Conservation (phyloP, 2,113 vertebrate species). For the Stegostoma tigrinum region DNA sequence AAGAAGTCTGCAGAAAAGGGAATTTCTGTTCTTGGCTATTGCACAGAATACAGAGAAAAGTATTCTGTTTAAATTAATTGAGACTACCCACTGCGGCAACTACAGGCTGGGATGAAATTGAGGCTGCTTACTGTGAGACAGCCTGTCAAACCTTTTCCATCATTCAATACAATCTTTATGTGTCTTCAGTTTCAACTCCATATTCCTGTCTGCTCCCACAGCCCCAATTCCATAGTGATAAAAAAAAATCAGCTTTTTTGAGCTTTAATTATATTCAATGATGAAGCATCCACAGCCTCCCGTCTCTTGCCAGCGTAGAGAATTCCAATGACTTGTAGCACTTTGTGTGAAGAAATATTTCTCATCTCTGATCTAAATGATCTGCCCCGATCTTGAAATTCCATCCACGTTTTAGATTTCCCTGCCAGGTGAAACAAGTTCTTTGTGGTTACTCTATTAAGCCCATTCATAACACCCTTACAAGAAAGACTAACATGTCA, state of each 20-base stretch:
- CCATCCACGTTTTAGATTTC: no score
- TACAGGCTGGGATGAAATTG: background rate
- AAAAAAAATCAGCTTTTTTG: background rate
- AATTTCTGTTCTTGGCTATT: background rate
- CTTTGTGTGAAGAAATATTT: background rate
- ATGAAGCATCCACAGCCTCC: background rate
- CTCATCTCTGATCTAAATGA: background rate
- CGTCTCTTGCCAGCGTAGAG: background rate
- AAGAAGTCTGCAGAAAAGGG: background rate
- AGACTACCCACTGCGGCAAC: no score
- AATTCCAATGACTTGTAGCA: background rate
- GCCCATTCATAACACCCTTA: background rate
- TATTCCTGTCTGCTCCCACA: background rate
- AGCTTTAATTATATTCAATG: background rate
- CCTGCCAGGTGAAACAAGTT: background rate
- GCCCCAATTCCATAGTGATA: background rate
- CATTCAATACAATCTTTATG: background rate
- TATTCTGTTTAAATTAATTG: background rate
- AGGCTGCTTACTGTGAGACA: background rate
- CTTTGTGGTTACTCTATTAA: background rate
- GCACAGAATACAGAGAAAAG: background rate
- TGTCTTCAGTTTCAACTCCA: background rate
- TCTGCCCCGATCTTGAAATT: background rate
- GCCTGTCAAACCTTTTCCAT: no score
- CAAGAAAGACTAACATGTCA: background rate